Base-by-base conservation (phyloP, 2,888 invertebrate genomes). In the Acleris literana region DNA sequence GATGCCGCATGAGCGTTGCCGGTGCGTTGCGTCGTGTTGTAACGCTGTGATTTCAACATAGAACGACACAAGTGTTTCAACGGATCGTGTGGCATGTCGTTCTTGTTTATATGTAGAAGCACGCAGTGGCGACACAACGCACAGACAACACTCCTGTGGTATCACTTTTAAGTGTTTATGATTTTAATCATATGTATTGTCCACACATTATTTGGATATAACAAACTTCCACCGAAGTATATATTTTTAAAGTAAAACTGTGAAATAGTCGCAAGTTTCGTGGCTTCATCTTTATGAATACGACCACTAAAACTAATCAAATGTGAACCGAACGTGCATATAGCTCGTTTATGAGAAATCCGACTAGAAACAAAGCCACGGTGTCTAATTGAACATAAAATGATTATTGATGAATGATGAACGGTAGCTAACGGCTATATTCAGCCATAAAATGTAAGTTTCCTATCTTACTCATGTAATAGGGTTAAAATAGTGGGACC, bases 331-430 rank as follows among this genome's bases (percentile, higher is more conserved):
- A 78, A 78, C 75, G 59, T 79, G 78, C 80, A 83, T 80, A 78
- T 70, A 72, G 70, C 73, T 72, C 70, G 74, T 84, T 82, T 79
- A 80, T 80, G 74, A 71, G 76, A 79, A 81, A 74, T 71, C 71
- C 68, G 67, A 73, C 66, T 71, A 68, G 70, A 78, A 74, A 80
- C 78, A 81, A 81, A 82, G 80, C 74, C 74, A 68, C 73, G 71
- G 73, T 75, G 75, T 78, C 79, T 81, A 80, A 81, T 80, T 80
- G 79, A 77, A 76, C 77, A 78, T 84, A 79, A 82, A 82, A 79
- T 74, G 77, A 80, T 81, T 78, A 81, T 78, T 74, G 74, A 76
- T 70, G 74, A 71, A 74, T 71, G 74, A 70, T 70, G 72, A 79
- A 84, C 83, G 76, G 84, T 82, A 83, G 84, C 83, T 74, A 74